These are phyloP conservation scores for Andinoacara biseriatus DNA, from an alignment of 2,113 vertebrate genomes.

Conservation along the genomic window DNA sequence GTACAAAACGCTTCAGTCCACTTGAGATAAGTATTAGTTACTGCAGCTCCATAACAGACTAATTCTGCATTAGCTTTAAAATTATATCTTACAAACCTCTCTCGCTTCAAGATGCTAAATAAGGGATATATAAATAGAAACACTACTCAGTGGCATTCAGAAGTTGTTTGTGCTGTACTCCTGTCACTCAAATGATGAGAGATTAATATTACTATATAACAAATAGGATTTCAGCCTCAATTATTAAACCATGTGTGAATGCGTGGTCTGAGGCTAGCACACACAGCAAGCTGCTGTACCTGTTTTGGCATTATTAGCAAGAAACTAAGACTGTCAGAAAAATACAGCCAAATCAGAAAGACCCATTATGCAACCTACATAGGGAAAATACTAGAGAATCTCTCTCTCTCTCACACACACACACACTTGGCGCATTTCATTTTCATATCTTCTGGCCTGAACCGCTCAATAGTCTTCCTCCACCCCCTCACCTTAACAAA, in stretches of 20 bases:
- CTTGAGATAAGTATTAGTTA: slow-evolving; percentile 55
- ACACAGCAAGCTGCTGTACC: slow-evolving; percentile 7
- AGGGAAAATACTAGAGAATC: neutral
- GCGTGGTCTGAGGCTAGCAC: slow-evolving; percentile 5
- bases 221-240: neutral
- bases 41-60: slow-evolving; percentile 26
- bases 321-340: slow-evolving; percentile 21
- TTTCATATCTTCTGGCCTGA: slow-evolving; percentile 61
- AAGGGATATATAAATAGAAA: neutral
- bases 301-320: slow-evolving; percentile 33
- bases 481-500: slow-evolving; percentile 56
- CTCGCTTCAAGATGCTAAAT: slow-evolving; percentile 13
- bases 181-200: slow-evolving; percentile 24
- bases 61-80: slow-evolving; percentile 50
- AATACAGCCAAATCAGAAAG: slow-evolving; percentile 39
- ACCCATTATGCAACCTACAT: slow-evolving; percentile 16
- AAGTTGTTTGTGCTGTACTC: neutral
- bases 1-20: slow-evolving; percentile 24
- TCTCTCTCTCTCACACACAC: neutral
- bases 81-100: slow-evolving; percentile 11
- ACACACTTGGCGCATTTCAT: slow-evolving; percentile 58
- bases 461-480: slow-evolving; percentile 59
- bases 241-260: slow-evolving; percentile 40
- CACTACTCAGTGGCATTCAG: slow-evolving; percentile 8
- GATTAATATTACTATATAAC: neutral